Base-by-base conservation (phyloP, 2,888 invertebrate species). In the Brachyptera putata region DNA sequence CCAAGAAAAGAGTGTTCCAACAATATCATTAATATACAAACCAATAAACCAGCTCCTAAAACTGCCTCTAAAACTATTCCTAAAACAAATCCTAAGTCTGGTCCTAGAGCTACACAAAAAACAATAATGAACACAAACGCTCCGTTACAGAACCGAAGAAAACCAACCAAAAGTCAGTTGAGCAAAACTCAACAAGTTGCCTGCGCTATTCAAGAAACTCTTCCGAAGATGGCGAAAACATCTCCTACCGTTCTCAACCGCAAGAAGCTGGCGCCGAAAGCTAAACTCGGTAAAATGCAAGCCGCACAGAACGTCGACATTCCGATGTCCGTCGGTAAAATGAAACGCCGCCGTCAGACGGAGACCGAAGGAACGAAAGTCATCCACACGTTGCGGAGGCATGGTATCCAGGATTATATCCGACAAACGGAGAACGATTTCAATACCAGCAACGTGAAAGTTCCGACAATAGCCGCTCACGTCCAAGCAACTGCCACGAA, bases 401-500 rank as follows among this genome's bases (percentile, higher is more conserved):
- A 57, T 21, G 43, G 59, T 1, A 39, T 60, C 16, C 56, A 50
- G 3, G 57, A 49, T 34, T n/a, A n/a, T n/a, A 4, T 37, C 14
- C 4, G 39, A n/a, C 39, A n/a, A 11, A 16, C 5, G 4, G 39
- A 37, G 39, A 37, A n/a, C 3, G 39, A 37, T n/a, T 14, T n/a
- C 3, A 37, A 14, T n/a, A 37, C 39, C 4, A 37, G 16, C 39
- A 37, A 37, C 39, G 14, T 16, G 3, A 37, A 37, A 16, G 13
- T 16, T 37, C n/a, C n/a, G n/a, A 21, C 7, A 2, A 16, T 16
- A n/a, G 64, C 64, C 68, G 41, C 71, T 70, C 11, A 30, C 11
- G 13, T 49, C 30, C 2, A 14, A 7, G 21, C 49, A 34, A 1
- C 37, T 39, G 22, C 37, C 1, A 7, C 26, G 11, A 57, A 57